Base-by-base conservation (phyloP, 2,113 vertebrate genomes). In the Platysteira castanea region DNA sequence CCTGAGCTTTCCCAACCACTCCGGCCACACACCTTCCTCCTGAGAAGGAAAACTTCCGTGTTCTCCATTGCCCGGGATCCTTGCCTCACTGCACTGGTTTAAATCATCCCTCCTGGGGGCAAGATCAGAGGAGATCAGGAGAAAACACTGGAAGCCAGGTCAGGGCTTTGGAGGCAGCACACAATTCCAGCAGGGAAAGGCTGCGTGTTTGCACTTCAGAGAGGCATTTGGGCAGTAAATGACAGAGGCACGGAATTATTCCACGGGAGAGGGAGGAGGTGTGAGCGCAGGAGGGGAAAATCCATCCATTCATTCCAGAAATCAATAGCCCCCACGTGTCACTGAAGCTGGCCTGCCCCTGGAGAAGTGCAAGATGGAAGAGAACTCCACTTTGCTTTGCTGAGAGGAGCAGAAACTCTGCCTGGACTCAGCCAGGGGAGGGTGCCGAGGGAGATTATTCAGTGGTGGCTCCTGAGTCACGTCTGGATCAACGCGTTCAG, bases 251-350 rank as follows among this genome's bases (percentile, higher is more conserved):
- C 83, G 92, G 86, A 92, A 74, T 95, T 93, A 88, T 94, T 93
- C 90, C 64, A 7, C 0, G 1, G 88, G 53, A 90, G 47, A 42
- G 27, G 64, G 71, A 88, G 77, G 80, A 20, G 42, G 24, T 61
- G 59, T 69, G 90, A 94, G 61, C 12, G 0, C 59, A 74, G 87
- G 37, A 87, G 47, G 28, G 90, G 76, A 61, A 93, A 95, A 96
- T 96, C 95, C 95, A 94, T 95, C 56, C 83, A 64, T 94, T 92
- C 88, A 27, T 78, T 71, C 28, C 37, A 28, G 83, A 74, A 96
- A 94, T 96, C 96, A 64, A 89, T 94, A 89, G 23, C 64, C 68
- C 85, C 64, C 93, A 88, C 20, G 16, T 88, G 90, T 33, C 92
- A 61, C 15, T 81, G 61, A 30, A 75, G 79, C 79, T 56, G 59